phyloP scores from a whole-genome alignment of 2,888 invertebrate species.

The Flabesymbios commensalis region DNA sequence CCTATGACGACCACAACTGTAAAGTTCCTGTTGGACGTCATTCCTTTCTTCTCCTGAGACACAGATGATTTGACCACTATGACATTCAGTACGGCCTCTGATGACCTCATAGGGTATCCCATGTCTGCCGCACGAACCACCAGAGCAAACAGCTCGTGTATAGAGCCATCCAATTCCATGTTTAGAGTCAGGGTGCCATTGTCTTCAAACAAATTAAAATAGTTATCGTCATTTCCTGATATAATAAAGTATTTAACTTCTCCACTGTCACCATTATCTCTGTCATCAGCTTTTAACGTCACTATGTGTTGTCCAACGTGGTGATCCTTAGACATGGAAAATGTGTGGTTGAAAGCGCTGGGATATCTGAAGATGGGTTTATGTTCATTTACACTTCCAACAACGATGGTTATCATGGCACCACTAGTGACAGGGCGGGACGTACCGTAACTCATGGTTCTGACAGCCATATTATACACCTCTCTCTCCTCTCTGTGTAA shows the following conservation, averaged over 20 bases:
- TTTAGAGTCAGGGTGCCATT: constrained; percentile 8
- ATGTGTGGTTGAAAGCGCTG: neutral
- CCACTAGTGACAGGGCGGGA: neutral
- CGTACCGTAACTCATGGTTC: neutral
- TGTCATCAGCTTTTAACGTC: constrained; percentile 2
- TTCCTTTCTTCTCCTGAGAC: neutral
- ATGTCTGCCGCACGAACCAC: constrained; percentile 15
- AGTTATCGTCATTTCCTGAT: constrained; percentile 13
- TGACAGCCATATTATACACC: neutral
- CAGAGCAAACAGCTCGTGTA: constrained; percentile 3
- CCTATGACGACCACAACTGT: constrained; percentile 25
- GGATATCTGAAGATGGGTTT: constrained; percentile 6
- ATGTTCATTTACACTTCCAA: constrained; percentile 10
- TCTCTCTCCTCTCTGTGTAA: constrained; percentile 2
- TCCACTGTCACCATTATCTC: constrained; percentile 9
- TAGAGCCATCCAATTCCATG: neutral
- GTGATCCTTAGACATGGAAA: neutral
- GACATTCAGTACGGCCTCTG: constrained; percentile 19
- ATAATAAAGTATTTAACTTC: constrained; percentile 8
- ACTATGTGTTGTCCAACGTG: neutral
- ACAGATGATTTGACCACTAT: constrained; percentile 25
- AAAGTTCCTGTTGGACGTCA: constrained; percentile 15
- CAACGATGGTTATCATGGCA: constrained; percentile 4
- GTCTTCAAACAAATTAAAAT: constrained; percentile 14
- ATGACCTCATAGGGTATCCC: constrained; percentile 12